Conservation (phyloP, 2,113 vertebrate species). For the Empidonax traillii region DNA sequence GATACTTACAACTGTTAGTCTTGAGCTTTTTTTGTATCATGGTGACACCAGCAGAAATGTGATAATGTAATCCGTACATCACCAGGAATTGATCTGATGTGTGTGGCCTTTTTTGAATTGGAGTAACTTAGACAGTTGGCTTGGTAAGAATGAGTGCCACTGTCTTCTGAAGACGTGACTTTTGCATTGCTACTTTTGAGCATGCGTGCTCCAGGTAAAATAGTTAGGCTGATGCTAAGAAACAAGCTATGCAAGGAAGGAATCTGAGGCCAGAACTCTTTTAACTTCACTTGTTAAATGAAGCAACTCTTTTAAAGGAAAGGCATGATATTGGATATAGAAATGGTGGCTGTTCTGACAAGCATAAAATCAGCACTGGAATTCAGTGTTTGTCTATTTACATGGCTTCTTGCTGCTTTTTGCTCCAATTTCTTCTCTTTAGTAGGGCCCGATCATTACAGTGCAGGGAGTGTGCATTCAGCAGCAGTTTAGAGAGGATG, state of each 20-base stretch:
- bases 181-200: not conserved
- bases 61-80: not conserved
- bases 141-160: not conserved
- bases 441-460: not conserved
- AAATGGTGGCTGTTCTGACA: not conserved
- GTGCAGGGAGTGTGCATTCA: not conserved
- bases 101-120: not conserved
- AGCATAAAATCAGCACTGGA: not conserved
- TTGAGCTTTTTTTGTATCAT: conserved; percentile 9
- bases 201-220: not conserved
- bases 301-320: not conserved
- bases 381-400: not conserved
- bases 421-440: not conserved
- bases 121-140: not conserved
- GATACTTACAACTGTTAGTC: conserved; percentile 38
- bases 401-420: not conserved
- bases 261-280: not conserved
- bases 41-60: conserved; percentile 39
- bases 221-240: not conserved
- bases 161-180: not conserved
- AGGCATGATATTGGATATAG: not conserved
- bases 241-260: not conserved
- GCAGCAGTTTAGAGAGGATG: not conserved
- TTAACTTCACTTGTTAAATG: not conserved
- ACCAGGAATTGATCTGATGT: not conserved